Base-by-base conservation (phyloP, 2,797 vertebrate genomes). In the Pelodytes ibericus region DNA sequence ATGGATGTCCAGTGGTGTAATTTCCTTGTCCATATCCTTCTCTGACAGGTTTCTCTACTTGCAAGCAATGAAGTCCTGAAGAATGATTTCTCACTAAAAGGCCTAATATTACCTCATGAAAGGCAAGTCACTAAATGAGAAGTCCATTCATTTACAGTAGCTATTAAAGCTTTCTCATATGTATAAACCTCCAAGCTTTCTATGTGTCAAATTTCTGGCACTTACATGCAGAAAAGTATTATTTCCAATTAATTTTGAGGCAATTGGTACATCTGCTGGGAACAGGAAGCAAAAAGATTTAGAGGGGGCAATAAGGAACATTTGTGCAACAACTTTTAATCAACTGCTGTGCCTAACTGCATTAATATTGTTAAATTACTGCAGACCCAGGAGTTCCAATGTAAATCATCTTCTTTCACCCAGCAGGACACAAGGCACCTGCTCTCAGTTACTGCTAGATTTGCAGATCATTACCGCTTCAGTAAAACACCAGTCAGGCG, bases 241-340 rank as follows among this genome's bases (percentile, higher is more conserved):
- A 82, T 88, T 88, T 88, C 84, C 85, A 89, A 89, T 90, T 88
- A 91, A 87, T 87, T 90, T 86, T 81, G 79, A 84, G 80, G 86
- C 86, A 85, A 89, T 88, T 86, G 77, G 80, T 87, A 87, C 88
- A 88, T 83, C 87, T 88, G 74, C 74, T 80, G 86, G 87, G 84
- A 86, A 83, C 84, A 74, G 81, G 74, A 86, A 87, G 80, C 66
- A 51, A 83, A 53, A 86, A 87, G 86, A 90, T 90, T 87, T 90
- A 90, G 86, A 89, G 82, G 77, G 88, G 84, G 84, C 86, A 89
- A 86, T 86, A 84, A 84, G 84, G 83, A 83, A 90, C 88, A 87
- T 86, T 92, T 88, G 87, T 90, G 85, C 81, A 91, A 91, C 91
- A 92, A 90, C 87, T 88, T 93, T 91, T 91, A 92, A 93, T 93